Evolutionary conservation across 2,113 vertebrate genomes (phyloP).

Genomic region (Ascaphus truei): DNA sequence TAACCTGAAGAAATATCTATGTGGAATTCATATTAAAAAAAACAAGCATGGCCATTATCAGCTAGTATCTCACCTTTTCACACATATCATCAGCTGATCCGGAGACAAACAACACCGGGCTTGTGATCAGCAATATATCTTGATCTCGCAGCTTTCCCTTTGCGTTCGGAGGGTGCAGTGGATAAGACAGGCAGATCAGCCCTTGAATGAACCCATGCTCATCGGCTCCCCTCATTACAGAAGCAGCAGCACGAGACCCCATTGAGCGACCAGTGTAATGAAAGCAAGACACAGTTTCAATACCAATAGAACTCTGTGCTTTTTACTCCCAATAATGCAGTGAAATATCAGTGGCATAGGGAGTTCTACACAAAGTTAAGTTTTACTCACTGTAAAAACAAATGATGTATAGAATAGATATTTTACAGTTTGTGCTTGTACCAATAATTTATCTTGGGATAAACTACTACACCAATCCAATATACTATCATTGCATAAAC

Average conservation of each 20-base stretch:
- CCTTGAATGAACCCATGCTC: constrained; percentile 66
- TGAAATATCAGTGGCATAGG: background rate
- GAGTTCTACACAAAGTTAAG: constrained; percentile 2
- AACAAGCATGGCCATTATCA: constrained; percentile 3
- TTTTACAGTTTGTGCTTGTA: no score
- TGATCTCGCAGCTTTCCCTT: constrained; percentile 71
- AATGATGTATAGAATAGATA: no score
- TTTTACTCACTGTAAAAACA: background rate
- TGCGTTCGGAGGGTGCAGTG: constrained; percentile 79
- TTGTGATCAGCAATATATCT: constrained; percentile 69
- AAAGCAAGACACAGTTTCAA: constrained; percentile 27
- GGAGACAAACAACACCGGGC: constrained; percentile 81
- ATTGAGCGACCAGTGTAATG: constrained; percentile 79
- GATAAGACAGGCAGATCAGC: constrained; percentile 86
- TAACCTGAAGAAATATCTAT: no score
- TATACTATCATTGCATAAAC: no score
- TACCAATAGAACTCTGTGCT: background rate
- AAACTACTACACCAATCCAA: no score
- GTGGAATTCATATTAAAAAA: no score
- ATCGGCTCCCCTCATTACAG: constrained; percentile 57
- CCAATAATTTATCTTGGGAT: no score
- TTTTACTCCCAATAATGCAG: background rate
- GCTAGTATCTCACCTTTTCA: constrained; percentile 67
- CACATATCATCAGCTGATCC: constrained; percentile 90
- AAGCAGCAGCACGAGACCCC: constrained; percentile 82